Percentiles rank a stretch among this genome's conserved stretches.
Evolutionary conservation across 2,888 invertebrate species (phyloP).

Genomic region (Platerodrilus igneus): DNA sequence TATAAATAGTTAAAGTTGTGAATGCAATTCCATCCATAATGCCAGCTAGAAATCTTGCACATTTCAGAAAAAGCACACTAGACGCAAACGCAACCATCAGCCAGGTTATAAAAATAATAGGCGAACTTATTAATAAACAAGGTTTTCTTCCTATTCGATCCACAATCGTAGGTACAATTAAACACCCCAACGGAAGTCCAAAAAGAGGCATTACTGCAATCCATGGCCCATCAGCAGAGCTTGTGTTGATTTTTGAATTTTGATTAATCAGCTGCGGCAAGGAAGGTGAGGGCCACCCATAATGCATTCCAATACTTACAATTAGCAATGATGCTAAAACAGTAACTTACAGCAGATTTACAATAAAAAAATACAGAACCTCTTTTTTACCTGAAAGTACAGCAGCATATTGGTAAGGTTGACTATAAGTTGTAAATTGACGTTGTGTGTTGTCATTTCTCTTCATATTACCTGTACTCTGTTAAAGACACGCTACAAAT

Average conservation of each 20-base stretch:
- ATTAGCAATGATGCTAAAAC: too few species aligned
- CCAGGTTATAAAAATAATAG: slow-evolving; percentile 62
- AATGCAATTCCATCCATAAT: slow-evolving; percentile 50
- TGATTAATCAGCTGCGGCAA: slow-evolving; percentile 50
- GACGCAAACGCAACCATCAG: slow-evolving; percentile 57
- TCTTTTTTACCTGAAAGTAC: too few species aligned
- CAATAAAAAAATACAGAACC: too few species aligned
- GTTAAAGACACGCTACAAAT: too few species aligned
- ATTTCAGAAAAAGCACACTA: slow-evolving; percentile 54
- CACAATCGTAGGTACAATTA: slow-evolving; percentile 58
- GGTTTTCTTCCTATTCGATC: slow-evolving; percentile 62
- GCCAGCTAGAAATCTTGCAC: slow-evolving; percentile 53
- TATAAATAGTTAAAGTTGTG: slow-evolving; percentile 54
- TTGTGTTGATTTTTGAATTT: slow-evolving; percentile 49
- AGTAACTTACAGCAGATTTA: too few species aligned
- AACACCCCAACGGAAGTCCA: slow-evolving; percentile 59
- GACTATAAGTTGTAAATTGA: too few species aligned
- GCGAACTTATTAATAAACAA: slow-evolving; percentile 56
- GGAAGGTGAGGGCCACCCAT: slow-evolving; percentile 60
- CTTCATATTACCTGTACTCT: too few species aligned
- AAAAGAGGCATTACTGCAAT: slow-evolving; percentile 62
- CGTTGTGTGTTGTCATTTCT: too few species aligned
- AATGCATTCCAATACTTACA: slow-evolving; percentile 46
- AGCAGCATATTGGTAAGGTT: too few species aligned
- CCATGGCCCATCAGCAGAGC: slow-evolving; percentile 55